Base-by-base conservation (phyloP, 2,797 vertebrate genomes). In the Rhynchotus rufescens region DNA sequence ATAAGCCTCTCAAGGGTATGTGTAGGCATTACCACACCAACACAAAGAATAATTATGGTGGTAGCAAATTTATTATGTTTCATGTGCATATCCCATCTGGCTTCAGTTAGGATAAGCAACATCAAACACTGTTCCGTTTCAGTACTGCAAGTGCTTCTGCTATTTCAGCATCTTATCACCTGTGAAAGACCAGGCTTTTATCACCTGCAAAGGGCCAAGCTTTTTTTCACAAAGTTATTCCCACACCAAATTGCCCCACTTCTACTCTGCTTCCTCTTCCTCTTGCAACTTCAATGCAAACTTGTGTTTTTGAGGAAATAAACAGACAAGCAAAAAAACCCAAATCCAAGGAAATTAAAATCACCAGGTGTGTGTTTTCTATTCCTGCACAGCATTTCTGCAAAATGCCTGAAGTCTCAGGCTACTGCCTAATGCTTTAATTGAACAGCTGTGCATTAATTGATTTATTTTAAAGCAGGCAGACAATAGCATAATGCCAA, bases 381-480 rank as follows among this genome's bases (percentile, higher is more conserved):
- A 76, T n/a, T 94, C 45, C 60, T 77, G 28, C 75, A 77, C 4
- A 66, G 44, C 34, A 81, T 34, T 91, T 88, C 4, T 65, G 10
- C 42, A 77, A 90, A 97, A 87, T 21, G 25, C 52, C 67, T 80
- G 4, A 83, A 68, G 73, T 82, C 40, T 88, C 89, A 79, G 67
- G 62, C 25, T 94, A 83, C 56, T 65, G 56, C 34, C 82, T 92
- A 94, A 88, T 75, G 56, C 67, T 92, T 96, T 84, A 96, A 97
- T 91, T 96, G 95, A 98, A 96, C 90, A 95, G 84, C 80, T 97
- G 92, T 94, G 96, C 73, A 94, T 96, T 89, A 97, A 98, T 86
- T 93, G 96, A 98, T 98, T 97, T 98, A 98, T 97, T 97, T 89
- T 76, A 47, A 81, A 87, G 60, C 34, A 96, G 49, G 75, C 49